Evolutionary conservation across 92 coral and sea anemone species (phyloP).

Genomic region (Porites cylindrica): DNA sequence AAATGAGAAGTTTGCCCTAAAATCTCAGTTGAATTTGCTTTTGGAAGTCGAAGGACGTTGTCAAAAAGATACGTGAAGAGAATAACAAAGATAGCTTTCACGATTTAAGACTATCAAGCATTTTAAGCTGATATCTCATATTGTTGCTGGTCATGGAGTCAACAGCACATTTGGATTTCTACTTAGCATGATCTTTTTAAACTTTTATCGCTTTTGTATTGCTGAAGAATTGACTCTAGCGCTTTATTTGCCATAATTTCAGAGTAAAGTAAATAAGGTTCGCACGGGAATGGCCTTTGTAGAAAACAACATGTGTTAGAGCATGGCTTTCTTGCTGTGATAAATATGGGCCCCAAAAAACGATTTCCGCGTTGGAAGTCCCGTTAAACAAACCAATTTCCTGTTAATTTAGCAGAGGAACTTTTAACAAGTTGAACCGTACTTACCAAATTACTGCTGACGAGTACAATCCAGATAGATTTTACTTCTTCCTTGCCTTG

Average conservation of each 20-base stretch:
- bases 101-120: slow-evolving; percentile 4
- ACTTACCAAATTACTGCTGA: slow-evolving; percentile 11
- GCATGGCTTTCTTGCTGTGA: neutral
- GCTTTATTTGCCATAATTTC: neutral
- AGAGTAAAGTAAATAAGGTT: neutral
- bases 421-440: neutral
- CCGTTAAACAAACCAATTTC: neutral
- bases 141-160: slow-evolving; percentile 2
- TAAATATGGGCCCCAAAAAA: neutral
- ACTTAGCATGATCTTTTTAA: neutral
- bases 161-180: neutral
- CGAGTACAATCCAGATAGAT: neutral
- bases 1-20: neutral
- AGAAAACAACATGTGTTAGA: neutral
- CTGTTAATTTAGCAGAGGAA: neutral
- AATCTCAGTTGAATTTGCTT: neutral
- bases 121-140: neutral
- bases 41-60: neutral
- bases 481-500: neutral
- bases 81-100: neutral
- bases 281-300: no score
- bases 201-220: slow-evolving; percentile 3
- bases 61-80: neutral
- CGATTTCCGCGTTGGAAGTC: slow-evolving; percentile 3
- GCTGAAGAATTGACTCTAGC: neutral